Evolutionary conservation across 1,140 invertebrate species (phyloP).

Genomic region (Leptopilina boulardi): DNA sequence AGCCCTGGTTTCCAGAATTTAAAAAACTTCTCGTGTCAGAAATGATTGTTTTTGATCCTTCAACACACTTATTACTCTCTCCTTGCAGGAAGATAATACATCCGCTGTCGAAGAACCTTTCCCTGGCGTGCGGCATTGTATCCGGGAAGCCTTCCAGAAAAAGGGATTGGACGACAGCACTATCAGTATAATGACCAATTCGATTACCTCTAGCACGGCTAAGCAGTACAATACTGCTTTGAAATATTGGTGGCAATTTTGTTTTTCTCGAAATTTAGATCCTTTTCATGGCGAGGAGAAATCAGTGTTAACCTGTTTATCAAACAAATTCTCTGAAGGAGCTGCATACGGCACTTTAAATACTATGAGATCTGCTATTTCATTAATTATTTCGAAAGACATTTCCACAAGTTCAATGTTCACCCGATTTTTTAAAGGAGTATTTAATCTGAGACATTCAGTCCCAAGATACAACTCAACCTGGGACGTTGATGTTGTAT

Average conservation of each 20-base stretch:
- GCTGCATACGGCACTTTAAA: neutral
- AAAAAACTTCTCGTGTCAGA: neutral
- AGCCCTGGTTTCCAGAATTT: slow-evolving; percentile 57
- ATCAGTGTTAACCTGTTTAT: neutral
- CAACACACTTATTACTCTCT: slow-evolving; percentile 26
- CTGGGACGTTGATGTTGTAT: neutral
- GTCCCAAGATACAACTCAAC: slow-evolving; percentile 14
- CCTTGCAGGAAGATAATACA: slow-evolving; percentile 21
- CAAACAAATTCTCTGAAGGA: neutral
- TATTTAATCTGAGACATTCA: neutral
- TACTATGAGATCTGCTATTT: neutral
- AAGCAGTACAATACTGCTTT: slow-evolving; percentile 47
- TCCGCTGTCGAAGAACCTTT: slow-evolving; percentile 18
- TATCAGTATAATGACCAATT: slow-evolving; percentile 38
- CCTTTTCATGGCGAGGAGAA: neutral
- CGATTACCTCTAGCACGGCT: slow-evolving; percentile 34
- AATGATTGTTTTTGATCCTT: neutral
- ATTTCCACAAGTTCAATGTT: neutral
- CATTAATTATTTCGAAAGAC: neutral
- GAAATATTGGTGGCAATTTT: slow-evolving; percentile 35
- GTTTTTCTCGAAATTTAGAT: neutral
- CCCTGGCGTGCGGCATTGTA: slow-evolving; percentile 9
- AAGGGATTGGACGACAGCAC: slow-evolving; percentile 37
- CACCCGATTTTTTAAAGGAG: neutral
- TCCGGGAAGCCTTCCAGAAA: slow-evolving; percentile 23